Percentiles rank a stretch among this genome's conserved stretches.
Conservation (phyloP, 2,113 vertebrate species). For the Okapia johnstoni region DNA sequence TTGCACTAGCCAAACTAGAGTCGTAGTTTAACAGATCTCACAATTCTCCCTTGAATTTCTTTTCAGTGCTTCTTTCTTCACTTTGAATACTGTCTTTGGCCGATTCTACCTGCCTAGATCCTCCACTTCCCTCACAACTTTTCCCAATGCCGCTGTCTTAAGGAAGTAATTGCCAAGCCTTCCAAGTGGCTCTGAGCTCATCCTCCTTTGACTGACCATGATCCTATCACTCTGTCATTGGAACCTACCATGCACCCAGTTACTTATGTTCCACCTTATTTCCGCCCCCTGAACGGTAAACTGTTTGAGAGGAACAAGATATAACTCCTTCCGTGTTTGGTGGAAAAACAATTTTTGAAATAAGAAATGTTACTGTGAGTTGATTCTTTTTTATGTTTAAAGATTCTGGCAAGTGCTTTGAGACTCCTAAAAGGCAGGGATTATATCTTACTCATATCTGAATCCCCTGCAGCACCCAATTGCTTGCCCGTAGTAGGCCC, state of each 20-base stretch:
- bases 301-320: neutral
- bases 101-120: neutral
- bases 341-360: neutral
- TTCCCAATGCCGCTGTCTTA: neutral
- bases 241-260: neutral
- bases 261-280: neutral
- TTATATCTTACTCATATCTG: neutral
- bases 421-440: neutral
- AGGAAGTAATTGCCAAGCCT: neutral
- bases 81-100: neutral
- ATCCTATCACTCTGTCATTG: neutral
- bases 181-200: neutral
- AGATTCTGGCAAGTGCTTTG: neutral
- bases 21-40: neutral
- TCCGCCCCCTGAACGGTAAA: neutral
- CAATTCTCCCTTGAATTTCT: neutral
- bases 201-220: neutral
- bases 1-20: rapidly evolving
- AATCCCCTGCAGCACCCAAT: neutral
- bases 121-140: neutral
- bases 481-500: neutral
- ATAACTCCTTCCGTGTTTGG: neutral
- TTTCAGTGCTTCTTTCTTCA: neutral
- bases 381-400: neutral
- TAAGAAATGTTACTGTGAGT: neutral